Conservation (phyloP, 2,888 invertebrate species). For the Seladonia tumulorum region DNA sequence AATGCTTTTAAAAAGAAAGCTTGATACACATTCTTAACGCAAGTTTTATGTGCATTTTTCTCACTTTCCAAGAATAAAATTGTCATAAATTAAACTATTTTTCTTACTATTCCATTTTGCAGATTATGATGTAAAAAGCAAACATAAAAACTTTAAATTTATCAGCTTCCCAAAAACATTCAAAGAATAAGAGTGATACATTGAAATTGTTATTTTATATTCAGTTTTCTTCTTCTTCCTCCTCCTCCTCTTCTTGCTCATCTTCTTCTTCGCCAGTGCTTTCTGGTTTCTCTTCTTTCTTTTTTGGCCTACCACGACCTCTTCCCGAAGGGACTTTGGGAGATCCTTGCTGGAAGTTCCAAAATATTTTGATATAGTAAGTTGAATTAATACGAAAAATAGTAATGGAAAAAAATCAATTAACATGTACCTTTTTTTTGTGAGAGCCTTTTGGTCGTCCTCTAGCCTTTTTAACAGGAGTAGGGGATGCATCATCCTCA, state of each 20-base stretch:
- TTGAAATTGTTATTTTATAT: constrained; percentile 57
- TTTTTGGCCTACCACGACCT: constrained; percentile 82
- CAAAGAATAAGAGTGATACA: constrained; percentile 61
- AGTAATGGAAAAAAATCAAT: background rate
- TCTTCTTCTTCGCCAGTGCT: constrained; percentile 83
- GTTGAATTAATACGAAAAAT: background rate
- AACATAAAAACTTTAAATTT: constrained; percentile 54
- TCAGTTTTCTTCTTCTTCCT: constrained; percentile 81
- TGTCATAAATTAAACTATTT: constrained; percentile 30
- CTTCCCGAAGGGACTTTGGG: constrained; percentile 78
- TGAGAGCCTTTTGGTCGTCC: constrained; percentile 82
- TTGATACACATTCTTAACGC: constrained; percentile 15
- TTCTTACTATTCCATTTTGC: constrained; percentile 34
- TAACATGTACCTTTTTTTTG: constrained; percentile 80
- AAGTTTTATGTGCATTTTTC: constrained; percentile 17
- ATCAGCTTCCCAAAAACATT: constrained; percentile 54
- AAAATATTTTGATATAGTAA: background rate
- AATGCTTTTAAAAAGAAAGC: constrained; percentile 18
- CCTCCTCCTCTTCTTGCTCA: constrained; percentile 83
- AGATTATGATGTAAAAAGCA: constrained; percentile 60
- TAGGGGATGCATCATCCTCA: constrained; percentile 81
- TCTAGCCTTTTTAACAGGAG: constrained; percentile 82
- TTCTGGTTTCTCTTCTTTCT: constrained; percentile 83
- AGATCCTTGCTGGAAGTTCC: constrained; percentile 63
- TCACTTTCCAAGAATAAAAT: constrained; percentile 7